These are phyloP conservation scores for Vanessa atalanta DNA, from an alignment of 1,140 invertebrate genomes.

Conservation along the genomic window DNA sequence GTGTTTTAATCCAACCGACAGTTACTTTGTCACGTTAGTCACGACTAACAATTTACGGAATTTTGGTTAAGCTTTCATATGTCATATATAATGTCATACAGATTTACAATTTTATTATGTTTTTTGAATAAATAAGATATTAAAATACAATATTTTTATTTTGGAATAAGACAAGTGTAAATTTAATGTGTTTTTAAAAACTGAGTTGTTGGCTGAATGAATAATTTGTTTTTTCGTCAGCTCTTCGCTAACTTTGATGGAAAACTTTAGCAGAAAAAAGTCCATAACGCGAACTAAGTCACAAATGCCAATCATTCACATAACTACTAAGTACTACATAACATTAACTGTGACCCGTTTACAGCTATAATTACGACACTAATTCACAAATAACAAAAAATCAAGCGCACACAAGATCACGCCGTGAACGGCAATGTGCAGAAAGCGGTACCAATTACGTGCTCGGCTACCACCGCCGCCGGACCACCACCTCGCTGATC, in stretches of 20 bases:
- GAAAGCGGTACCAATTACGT: conserved; percentile 72
- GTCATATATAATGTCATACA: not conserved
- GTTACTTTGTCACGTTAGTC: conserved; percentile 40
- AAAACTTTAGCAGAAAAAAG: too few relatives aligned
- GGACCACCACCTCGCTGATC: conserved; percentile 35
- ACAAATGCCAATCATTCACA: too few relatives aligned
- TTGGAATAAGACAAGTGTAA: too few relatives aligned
- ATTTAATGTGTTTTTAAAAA: too few relatives aligned
- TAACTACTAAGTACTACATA: not conserved
- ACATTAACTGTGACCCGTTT: conserved; percentile 22
- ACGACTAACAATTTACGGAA: conserved; percentile 26
- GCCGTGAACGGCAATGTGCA: conserved; percentile 49
- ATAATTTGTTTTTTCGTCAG: too few relatives aligned
- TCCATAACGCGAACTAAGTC: too few relatives aligned
- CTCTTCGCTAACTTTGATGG: too few relatives aligned
- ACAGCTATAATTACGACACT: conserved; percentile 20
- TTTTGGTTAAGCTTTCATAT: conserved; percentile 8
- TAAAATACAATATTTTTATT: too few relatives aligned
- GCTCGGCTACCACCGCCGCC: conserved; percentile 41
- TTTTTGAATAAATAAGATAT: too few relatives aligned
- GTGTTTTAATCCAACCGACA: conserved; percentile 38
- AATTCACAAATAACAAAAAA: conserved; percentile 23
- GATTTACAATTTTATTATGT: not conserved
- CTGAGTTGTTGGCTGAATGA: too few relatives aligned
- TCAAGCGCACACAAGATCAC: conserved; percentile 32